Evolutionary conservation across 1,140 invertebrate genomes (phyloP).

Genomic region (Drosophila lini): DNA sequence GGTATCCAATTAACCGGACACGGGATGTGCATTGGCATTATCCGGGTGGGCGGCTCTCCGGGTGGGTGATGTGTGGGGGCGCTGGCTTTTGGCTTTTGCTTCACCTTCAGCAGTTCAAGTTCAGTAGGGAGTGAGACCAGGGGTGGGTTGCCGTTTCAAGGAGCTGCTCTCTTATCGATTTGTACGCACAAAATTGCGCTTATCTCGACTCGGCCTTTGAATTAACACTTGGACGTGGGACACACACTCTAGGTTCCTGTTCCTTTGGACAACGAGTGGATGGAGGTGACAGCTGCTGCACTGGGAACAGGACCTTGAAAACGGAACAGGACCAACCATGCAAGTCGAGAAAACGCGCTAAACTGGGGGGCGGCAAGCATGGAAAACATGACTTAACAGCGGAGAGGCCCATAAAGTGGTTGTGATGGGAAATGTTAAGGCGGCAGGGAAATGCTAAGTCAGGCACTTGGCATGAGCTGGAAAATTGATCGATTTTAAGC

Average conservation of each 20-base stretch:
- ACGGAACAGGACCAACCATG: slow-evolving; percentile 36
- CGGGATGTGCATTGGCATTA: slow-evolving; percentile 67
- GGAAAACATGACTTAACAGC: slow-evolving; percentile 32
- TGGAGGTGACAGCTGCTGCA: slow-evolving; percentile 20
- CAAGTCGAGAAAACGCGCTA: slow-evolving; percentile 57
- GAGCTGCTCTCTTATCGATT: slow-evolving; percentile 63
- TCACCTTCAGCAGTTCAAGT: slow-evolving; percentile 20
- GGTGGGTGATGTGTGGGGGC: background rate
- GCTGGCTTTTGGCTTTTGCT: slow-evolving; percentile 34
- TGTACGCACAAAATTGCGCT: slow-evolving; percentile 51
- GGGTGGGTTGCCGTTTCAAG: slow-evolving; percentile 1
- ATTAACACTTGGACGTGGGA: slow-evolving; percentile 1
- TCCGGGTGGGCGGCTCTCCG: slow-evolving; percentile 32
- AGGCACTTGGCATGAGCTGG: background rate
- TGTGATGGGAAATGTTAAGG: slow-evolving; percentile 33
- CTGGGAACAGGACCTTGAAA: slow-evolving; percentile 20
- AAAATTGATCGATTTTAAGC: background rate
- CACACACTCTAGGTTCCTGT: slow-evolving; percentile 4
- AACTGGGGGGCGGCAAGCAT: slow-evolving; percentile 57
- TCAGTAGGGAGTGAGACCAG: slow-evolving; percentile 5
- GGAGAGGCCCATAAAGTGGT: background rate
- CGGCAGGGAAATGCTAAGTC: slow-evolving; percentile 29
- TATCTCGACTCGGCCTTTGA: background rate
- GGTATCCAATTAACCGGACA: slow-evolving; percentile 65
- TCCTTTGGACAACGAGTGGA: slow-evolving; percentile 16